Percentiles rank a stretch among this genome's conserved stretches.
These are phyloP conservation scores for Aulostomus chinensis DNA, from an alignment of 2,797 vertebrate genomes.

Conservation along the genomic window DNA sequence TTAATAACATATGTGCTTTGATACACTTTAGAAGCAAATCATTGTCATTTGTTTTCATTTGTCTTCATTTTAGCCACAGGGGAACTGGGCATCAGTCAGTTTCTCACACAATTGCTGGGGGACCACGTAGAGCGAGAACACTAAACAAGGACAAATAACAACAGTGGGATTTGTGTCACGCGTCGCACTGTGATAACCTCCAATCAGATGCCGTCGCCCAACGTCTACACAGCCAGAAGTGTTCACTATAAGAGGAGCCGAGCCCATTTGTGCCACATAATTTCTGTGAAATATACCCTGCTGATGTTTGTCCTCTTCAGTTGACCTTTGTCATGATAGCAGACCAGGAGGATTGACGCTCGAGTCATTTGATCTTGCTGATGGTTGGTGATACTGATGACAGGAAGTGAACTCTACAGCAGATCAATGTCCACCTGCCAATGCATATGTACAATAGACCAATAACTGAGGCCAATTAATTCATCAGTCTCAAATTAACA, in stretches of 20 bases:
- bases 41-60: slow-evolving; percentile 66
- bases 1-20: slow-evolving; percentile 53
- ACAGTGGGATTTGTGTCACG: slow-evolving; percentile 41
- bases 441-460: slow-evolving; percentile 36
- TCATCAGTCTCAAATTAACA: slow-evolving; percentile 54
- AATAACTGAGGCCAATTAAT: slow-evolving; percentile 43
- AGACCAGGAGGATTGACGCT: slow-evolving; percentile 8
- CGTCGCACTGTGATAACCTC: slow-evolving; percentile 30
- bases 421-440: slow-evolving; percentile 28
- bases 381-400: slow-evolving; percentile 21
- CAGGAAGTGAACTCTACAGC: too few species aligned
- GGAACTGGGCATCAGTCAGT: slow-evolving; percentile 35
- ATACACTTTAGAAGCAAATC: too few species aligned
- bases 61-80: slow-evolving; percentile 49
- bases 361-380: slow-evolving; percentile 41
- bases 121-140: too few species aligned
- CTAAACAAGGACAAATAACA: too few species aligned
- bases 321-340: slow-evolving; percentile 2
- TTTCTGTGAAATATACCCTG: too few species aligned
- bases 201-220: slow-evolving; percentile 30
- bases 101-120: slow-evolving; percentile 10
- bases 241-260: not conserved
- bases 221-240: slow-evolving; percentile 8
- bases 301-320: slow-evolving; percentile 9
- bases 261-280: too few species aligned